phyloP scores from a whole-genome alignment of 2,797 vertebrate species.

The Alauda arvensis region DNA sequence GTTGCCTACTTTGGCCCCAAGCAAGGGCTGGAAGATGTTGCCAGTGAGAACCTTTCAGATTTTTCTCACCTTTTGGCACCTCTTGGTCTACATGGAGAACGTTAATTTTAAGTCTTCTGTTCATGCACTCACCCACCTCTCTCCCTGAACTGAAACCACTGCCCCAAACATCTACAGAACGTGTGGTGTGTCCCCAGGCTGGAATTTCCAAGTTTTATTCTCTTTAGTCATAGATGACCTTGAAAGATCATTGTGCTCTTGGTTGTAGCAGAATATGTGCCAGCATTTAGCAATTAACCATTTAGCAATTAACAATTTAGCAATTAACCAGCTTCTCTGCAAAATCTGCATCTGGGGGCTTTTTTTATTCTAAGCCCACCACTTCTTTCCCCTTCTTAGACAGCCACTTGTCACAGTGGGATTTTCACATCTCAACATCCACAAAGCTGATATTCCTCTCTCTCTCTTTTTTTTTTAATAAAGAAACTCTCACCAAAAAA shows the following conservation, averaged over 20 bases:
- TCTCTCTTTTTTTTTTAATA: neutral
- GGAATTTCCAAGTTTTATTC: neutral
- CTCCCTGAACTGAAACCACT: neutral
- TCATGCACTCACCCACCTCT: neutral
- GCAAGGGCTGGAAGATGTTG: neutral
- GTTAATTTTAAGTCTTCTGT: neutral
- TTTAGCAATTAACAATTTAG: neutral
- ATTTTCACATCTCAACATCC: neutral
- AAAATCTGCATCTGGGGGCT: neutral
- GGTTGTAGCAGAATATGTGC: neutral
- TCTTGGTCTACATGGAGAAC: neutral
- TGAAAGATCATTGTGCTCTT: fast-evolving
- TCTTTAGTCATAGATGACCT: neutral
- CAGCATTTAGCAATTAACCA: neutral
- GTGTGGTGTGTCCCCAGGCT: fast-evolving
- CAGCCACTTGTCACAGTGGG: neutral
- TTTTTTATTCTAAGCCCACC: neutral
- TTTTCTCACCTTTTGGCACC: neutral
- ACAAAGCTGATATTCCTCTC: neutral
- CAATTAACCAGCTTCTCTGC: neutral
- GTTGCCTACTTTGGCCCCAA: fast-evolving
- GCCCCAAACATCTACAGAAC: neutral
- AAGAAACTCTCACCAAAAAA: neutral
- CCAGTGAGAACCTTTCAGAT: neutral
- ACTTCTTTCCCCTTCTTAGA: neutral